Evolutionary conservation across 1,140 invertebrate genomes (phyloP), one percentile per base, ranked within the genome.

Genomic region (Drosophila littoralis): DNA sequence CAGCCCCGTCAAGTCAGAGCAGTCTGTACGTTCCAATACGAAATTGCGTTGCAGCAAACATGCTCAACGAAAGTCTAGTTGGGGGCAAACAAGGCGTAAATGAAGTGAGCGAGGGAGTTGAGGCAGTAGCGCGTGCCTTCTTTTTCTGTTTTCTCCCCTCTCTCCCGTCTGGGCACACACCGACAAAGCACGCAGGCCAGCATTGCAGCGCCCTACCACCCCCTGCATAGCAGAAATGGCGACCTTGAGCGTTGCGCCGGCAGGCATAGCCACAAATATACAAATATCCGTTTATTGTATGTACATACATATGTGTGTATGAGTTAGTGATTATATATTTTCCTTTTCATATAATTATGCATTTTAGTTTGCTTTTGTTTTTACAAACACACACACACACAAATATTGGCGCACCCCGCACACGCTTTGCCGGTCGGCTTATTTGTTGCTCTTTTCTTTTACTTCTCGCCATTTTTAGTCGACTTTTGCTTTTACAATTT

Each of bases 401-500:
- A 46, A 40, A 35, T 36, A 28, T 28, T 28, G 3, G 22, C 35
- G 6, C 6, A n/a, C 32, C 35, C 35, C 7, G 7, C 35, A 15
- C 55, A 13, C 46, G 32, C 55, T 13, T 51, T 60, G 46, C 54
- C 63, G 38, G 63, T 40, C 45, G 43, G 36, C 55, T 68, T 69
- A 68, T 33, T 15, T 66, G 28, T 57, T 67, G 32, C 54, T 55
- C 15, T 17, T 63, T 59, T 58, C 40, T 28, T 65, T 82, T 48
- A 54, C 48, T 65, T 75, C 43, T 89, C 80, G 80, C 80, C 77
- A 84, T 83, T 89, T 86, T 89, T 70, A 79, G 78, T 80, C 28
- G 67, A 64, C 77, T 83, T 88, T 82, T 81, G 79, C 83, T 80
- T 88, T 88, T 83, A 83, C 84, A 89, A 80, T 84, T 88, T 89